Base-by-base conservation (phyloP, 2,888 invertebrate genomes). In the Bursaphelenchus okinawaensis region DNA sequence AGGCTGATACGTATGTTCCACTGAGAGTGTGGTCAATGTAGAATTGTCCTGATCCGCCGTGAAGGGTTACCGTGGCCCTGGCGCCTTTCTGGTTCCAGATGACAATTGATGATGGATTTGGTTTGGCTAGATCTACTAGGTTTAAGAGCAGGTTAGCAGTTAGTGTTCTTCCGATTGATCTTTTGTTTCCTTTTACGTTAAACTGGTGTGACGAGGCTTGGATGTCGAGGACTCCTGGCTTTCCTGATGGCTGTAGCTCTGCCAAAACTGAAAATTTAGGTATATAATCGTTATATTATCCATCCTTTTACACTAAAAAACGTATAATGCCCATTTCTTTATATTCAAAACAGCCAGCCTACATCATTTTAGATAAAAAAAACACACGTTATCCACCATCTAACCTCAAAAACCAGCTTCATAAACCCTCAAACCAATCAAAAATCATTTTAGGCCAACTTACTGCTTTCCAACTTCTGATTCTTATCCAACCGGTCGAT, bases 21-120 rank as follows among this genome's bases (percentile, higher is more conserved):
- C 27, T 55, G 16, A 23, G 26, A 28, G 23, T 26, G 19, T 52
- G 4, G n/a, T 74, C 74, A 12, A 77, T 52, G n/a, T 61, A 57
- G 55, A 77, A 78, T 57, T 77, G 72, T 20, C 78, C 78, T n/a
- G 77, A 77, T 26, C 78, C 78, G 8, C 78, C 78, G n/a, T 16
- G 1, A 12, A 78, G 60, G 9, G 63, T 59, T 3, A 65, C 65
- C 2, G 24, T 28, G 31, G 69, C 73, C 19, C 65, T 68, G 4
- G 68, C 70, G 3, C 68, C 66, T 8, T 63, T 58, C 55, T 77
- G 74, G 63, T 78, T 78, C 77, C 75, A 78, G 9, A 78, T 52
- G 19, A 75, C 69, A 23, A 69, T 54, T 6, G 23, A 26, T n/a
- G 26, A 16, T 54, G 24, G 26, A 54, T 1, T 54, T 1, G 23